phyloP scores from a whole-genome alignment of 2,113 vertebrate genomes.

The Hydrolagus affinis region DNA sequence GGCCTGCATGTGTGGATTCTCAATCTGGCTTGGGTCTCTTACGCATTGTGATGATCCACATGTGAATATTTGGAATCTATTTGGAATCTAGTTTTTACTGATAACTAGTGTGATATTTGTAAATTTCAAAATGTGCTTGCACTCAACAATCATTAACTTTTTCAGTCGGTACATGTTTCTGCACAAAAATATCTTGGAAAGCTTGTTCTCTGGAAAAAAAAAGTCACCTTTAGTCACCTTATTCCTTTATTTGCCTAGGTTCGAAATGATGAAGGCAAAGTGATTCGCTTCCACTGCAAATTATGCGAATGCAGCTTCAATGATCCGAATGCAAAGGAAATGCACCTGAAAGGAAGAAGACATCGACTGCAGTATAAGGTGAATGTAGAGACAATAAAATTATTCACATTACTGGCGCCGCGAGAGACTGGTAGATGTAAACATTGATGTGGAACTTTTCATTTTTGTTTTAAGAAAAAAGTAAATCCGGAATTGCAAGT shows the following conservation, averaged over 20 bases:
- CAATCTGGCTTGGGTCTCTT: too few relatives aligned
- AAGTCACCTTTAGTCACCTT: background rate
- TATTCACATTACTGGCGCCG: background rate
- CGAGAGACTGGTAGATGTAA: too few relatives aligned
- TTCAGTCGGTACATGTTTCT: too few relatives aligned
- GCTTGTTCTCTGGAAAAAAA: background rate
- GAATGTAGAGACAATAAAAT: constrained; percentile 33
- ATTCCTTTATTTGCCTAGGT: constrained; percentile 58
- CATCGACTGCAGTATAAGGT: constrained; percentile 96
- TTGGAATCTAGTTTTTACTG: background rate
- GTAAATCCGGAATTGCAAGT: constrained; percentile 97
- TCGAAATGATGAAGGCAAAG: constrained; percentile 94
- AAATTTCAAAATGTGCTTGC: background rate
- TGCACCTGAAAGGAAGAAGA: constrained; percentile 88
- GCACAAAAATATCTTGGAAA: background rate
- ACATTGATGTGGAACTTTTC: background rate
- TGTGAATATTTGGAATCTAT: too few relatives aligned
- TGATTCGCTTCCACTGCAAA: constrained; percentile 95
- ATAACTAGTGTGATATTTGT: background rate
- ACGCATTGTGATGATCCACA: too few relatives aligned
- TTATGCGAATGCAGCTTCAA: constrained; percentile 97
- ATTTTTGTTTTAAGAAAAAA: constrained; percentile 72
- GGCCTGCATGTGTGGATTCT: too few relatives aligned
- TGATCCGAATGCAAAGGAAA: constrained; percentile 94
- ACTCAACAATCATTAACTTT: background rate